These are phyloP conservation scores for Globicephala melas DNA, from an alignment of 2,113 vertebrate genomes.

Conservation along the genomic window DNA sequence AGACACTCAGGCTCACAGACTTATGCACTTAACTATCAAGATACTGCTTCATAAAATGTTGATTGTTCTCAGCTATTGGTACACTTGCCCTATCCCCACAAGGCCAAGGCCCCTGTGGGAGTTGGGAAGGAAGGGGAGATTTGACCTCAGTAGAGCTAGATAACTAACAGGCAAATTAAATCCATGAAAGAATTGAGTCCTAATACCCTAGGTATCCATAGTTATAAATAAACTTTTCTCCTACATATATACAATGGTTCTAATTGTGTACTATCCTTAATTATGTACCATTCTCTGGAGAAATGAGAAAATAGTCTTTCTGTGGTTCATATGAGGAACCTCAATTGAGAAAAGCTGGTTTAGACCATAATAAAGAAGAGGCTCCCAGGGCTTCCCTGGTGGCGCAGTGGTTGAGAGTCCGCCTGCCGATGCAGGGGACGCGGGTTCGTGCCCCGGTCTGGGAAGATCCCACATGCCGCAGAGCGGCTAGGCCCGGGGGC, in stretches of 20 bases:
- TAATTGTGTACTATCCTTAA: not conserved
- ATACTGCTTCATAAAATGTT: not conserved
- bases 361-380: not conserved
- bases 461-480: too few relatives aligned
- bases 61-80: not conserved
- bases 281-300: not conserved
- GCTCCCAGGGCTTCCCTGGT: too few relatives aligned
- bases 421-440: too few relatives aligned
- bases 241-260: not conserved
- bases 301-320: not conserved
- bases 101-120: not conserved
- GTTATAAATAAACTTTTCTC: not conserved
- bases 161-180: slow-evolving; percentile 29
- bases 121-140: not conserved
- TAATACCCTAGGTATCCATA: not conserved
- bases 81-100: not conserved
- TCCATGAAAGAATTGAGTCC: not conserved
- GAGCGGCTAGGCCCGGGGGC: too few relatives aligned
- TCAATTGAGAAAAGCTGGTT: not conserved
- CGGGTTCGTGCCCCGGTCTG: too few relatives aligned
- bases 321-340: not conserved
- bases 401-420: too few relatives aligned
- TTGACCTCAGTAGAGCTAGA: not conserved
- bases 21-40: not conserved
- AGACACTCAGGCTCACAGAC: not conserved